Base-by-base conservation (phyloP, 1,140 invertebrate species). In the Conopomorpha cramerella region DNA sequence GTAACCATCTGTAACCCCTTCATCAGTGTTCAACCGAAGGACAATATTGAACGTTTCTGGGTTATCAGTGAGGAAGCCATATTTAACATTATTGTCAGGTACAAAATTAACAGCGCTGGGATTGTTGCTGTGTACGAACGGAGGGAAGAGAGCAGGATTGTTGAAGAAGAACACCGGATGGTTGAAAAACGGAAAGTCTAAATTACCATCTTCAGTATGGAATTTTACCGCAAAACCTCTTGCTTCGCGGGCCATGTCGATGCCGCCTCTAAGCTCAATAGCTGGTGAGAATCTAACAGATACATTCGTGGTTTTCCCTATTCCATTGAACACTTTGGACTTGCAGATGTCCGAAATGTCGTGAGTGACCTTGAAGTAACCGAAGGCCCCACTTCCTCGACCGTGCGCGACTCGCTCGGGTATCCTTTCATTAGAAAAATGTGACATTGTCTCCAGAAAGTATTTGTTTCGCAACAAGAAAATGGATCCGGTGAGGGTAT, bases 331-430 rank as follows among this genome's bases (percentile, higher is more conserved):
- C 1, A 96, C 61, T 41, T 86, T 86, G 0, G 94, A 93, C 52
- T 93, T 95, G 35, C 80, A 85, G 53, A 95, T 95, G 39, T 90
- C 84, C 2, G 84, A 84, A 23, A 98, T 93, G 51, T 97, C 93
- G 52, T 97, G 89, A 0, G 94, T 98, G 2, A 94, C 88, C 78
- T 97, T 93, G 57, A 98, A 96, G 53, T 95, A 96, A 0, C 96
- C 96, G 78, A 96, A 96, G 6, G 93, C 94, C 36, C 92, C 92
- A 28, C 89, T 90, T 55, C 93, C 93, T 77, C 95, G 96, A 1
- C 93, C 93, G 65, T 96, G 92, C 1, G 94, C 92, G 1, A 96
- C 93, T 43, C 95, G 81, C 61, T 96, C 94, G 0, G 94, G 93
- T 49, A 97, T 96, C 28, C 94, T 79, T 64, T 96, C 96, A n/a